Evolutionary conservation across 2,888 invertebrate species (phyloP).

Genomic region (Meghimatium bilineatum): DNA sequence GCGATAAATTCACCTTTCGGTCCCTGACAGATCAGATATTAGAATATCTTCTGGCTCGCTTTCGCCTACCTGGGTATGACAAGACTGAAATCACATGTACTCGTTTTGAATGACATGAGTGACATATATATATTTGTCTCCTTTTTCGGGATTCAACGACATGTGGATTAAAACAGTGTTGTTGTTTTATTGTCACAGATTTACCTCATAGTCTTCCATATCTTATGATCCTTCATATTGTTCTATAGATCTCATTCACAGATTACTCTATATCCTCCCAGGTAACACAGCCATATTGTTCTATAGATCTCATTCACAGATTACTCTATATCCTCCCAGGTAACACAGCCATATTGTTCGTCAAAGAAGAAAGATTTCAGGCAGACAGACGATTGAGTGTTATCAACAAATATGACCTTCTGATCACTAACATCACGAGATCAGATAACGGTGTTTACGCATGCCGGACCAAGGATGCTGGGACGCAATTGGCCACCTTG

Average conservation of each 20-base stretch:
- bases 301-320: not conserved
- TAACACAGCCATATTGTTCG: conserved; percentile 53
- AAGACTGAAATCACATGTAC: too few species aligned
- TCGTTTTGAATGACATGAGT: too few species aligned
- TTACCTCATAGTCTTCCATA: too few species aligned
- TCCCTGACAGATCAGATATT: too few species aligned
- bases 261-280: not conserved
- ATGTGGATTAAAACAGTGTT: not conserved
- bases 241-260: not conserved
- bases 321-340: not conserved
- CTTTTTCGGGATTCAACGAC: not conserved
- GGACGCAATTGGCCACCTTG: conserved; percentile 39
- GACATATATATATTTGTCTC: too few species aligned
- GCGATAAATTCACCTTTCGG: too few species aligned
- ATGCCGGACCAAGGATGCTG: conserved; percentile 53
- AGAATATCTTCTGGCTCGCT: too few species aligned
- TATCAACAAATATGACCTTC: conserved; percentile 55
- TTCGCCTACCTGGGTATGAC: too few species aligned
- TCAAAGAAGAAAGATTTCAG: conserved; percentile 50
- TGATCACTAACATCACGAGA: conserved; percentile 55
- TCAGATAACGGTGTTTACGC: conserved; percentile 58
- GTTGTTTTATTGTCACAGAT: not conserved
- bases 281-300: not conserved
- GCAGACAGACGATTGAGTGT: conserved; percentile 52
- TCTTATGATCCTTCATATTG: too few species aligned